These are phyloP conservation scores for Premnoplex brunnescens DNA, from an alignment of 2,797 vertebrate species.

Conservation along the genomic window DNA sequence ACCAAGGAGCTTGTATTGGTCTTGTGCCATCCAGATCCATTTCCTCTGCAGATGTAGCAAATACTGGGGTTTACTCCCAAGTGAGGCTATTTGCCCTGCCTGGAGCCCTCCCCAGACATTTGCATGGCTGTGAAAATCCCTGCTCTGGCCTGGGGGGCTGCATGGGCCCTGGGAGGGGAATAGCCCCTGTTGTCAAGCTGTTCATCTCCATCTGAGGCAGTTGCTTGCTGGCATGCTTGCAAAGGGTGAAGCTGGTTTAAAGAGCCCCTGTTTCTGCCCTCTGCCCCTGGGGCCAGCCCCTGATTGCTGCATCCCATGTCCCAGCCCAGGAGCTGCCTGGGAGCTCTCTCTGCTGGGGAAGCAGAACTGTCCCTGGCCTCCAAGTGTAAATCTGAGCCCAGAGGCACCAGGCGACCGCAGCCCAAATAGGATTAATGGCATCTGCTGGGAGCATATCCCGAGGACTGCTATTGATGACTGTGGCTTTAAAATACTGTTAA, in stretches of 20 bases:
- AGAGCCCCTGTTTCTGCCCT: not conserved
- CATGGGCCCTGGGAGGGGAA: not conserved
- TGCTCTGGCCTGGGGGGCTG: not conserved
- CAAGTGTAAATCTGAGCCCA: not conserved
- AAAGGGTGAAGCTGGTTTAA: not conserved
- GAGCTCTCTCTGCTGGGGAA: not conserved
- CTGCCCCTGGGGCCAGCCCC: not conserved
- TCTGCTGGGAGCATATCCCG: not conserved
- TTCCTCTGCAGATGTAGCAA: not conserved
- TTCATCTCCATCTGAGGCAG: not conserved
- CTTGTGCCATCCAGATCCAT: not conserved
- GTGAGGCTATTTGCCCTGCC: not conserved
- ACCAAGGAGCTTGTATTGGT: fast-evolving
- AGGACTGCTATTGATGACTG: not conserved
- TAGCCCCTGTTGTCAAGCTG: not conserved
- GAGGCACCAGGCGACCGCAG: not conserved
- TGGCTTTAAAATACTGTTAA: conserved; percentile 44
- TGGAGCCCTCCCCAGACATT: not conserved
- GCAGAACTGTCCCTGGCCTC: not conserved
- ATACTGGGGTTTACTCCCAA: not conserved
- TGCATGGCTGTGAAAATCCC: not conserved
- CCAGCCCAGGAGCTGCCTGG: not conserved
- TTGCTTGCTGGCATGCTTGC: not conserved
- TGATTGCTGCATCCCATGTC: not conserved
- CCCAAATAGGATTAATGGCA: conserved; percentile 23